Evolutionary conservation across 2,797 vertebrate species (phyloP).

Genomic region (Schizopygopsis malacanthus): DNA sequence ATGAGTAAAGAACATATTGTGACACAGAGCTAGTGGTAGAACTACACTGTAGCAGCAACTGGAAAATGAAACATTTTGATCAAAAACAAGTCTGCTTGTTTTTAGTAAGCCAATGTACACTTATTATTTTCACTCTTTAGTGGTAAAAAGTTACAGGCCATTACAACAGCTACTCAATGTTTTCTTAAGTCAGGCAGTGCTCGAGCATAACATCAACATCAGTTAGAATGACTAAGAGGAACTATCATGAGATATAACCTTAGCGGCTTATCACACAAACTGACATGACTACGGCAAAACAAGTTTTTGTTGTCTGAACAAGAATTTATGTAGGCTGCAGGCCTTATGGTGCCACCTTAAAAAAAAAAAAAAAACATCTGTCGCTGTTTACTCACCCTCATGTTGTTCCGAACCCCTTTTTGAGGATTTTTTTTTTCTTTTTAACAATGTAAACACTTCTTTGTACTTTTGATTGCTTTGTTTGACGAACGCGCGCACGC

Average conservation of each 20-base stretch:
- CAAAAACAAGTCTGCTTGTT: not conserved
- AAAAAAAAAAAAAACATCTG: not conserved
- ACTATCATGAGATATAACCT: constrained; percentile 30
- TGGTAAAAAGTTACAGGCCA: not conserved
- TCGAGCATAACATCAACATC: not conserved
- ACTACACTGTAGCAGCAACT: not conserved
- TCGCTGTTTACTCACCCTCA: not conserved
- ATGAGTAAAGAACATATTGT: not conserved
- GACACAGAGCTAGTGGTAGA: not conserved
- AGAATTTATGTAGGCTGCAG: not conserved
- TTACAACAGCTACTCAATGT: not conserved
- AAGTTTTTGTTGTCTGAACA: not conserved
- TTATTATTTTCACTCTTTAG: not conserved
- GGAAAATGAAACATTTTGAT: not conserved
- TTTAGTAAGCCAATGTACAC: not conserved
- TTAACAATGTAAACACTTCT: not conserved
- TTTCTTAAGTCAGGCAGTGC: not conserved
- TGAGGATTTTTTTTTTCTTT: not conserved
- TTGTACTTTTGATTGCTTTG: not conserved
- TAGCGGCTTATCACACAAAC: not conserved
- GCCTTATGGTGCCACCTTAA: not conserved
- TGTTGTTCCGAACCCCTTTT: not conserved
- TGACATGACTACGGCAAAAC: not conserved
- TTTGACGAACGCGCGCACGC: not conserved
- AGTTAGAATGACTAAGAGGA: constrained; percentile 6